Evolutionary conservation across 2,888 invertebrate genomes (phyloP).

Genomic region (Pemphredon lugubris): DNA sequence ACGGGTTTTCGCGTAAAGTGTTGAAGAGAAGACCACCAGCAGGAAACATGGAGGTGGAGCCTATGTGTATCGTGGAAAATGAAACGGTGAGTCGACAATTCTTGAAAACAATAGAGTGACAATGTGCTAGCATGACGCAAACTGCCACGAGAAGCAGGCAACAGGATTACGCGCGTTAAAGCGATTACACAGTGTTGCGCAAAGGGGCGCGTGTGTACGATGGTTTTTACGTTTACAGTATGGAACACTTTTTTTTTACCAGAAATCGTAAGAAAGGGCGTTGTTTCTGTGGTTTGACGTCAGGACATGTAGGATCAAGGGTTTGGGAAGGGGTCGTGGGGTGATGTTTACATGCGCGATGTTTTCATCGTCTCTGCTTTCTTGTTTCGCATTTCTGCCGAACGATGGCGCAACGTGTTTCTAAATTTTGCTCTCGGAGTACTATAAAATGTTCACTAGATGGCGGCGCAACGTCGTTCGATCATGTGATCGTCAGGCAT

Average conservation of each 20-base stretch:
- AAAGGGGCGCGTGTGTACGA: constrained; percentile 54
- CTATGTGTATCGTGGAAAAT: constrained; percentile 75
- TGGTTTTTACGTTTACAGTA: no score
- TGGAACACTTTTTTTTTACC: no score
- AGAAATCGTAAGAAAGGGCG: constrained; percentile 61
- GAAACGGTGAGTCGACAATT: constrained; percentile 74
- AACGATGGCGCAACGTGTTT: constrained; percentile 42
- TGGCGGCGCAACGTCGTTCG: constrained; percentile 31
- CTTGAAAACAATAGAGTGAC: constrained; percentile 42
- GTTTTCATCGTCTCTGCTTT: constrained; percentile 43
- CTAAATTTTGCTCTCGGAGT: no score
- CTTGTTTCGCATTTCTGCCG: constrained; percentile 39
- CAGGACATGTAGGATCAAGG: constrained; percentile 50
- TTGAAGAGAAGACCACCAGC: background rate
- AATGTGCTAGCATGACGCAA: constrained; percentile 60
- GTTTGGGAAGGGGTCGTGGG: constrained; percentile 45
- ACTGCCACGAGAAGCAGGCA: constrained; percentile 46
- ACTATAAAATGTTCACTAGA: constrained; percentile 1
- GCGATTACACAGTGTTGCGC: constrained; percentile 64
- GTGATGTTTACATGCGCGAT: constrained; percentile 34
- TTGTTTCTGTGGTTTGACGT: constrained; percentile 68
- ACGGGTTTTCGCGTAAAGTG: constrained; percentile 13
- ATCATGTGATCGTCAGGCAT: constrained; percentile 40
- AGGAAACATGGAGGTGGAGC: constrained; percentile 73
- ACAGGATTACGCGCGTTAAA: constrained; percentile 42